These are phyloP conservation scores for Platycheirus rosarum DNA, from an alignment of 2,888 invertebrate genomes.

Conservation along the genomic window DNA sequence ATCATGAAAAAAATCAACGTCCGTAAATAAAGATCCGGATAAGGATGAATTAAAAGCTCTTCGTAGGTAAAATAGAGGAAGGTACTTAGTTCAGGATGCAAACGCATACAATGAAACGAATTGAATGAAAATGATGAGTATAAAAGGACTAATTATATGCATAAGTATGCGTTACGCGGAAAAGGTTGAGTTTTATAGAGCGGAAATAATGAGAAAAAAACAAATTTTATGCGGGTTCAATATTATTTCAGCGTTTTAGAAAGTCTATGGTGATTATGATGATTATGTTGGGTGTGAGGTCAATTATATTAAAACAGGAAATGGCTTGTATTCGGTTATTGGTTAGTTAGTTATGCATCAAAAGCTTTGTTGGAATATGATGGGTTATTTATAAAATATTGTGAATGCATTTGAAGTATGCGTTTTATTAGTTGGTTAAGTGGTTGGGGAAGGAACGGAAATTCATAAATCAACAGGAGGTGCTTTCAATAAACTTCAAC, in stretches of 20 bases:
- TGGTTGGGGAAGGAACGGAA: background rate
- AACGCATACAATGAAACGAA: conserved; percentile 36
- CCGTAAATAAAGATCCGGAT: conserved; percentile 21
- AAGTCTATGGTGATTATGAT: background rate
- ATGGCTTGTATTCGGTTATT: conserved; percentile 44
- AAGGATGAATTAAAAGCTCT: background rate
- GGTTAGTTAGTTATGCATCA: conserved; percentile 61
- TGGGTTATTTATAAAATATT: conserved; percentile 47
- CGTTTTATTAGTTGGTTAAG: too few relatives aligned
- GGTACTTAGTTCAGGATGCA: conserved; percentile 31
- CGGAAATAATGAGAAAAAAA: conserved; percentile 53
- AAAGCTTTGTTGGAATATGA: conserved; percentile 43
- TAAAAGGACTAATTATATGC: conserved; percentile 62
- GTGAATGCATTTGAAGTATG: background rate
- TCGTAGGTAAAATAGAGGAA: conserved; percentile 1
- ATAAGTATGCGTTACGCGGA: background rate
- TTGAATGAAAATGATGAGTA: conserved; percentile 51
- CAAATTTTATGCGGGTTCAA: background rate
- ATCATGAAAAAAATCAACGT: conserved; percentile 62
- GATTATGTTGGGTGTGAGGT: conserved; percentile 3
- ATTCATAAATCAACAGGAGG: background rate
- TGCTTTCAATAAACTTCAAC: background rate
- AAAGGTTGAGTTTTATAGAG: conserved; percentile 61
- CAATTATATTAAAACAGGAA: conserved; percentile 37
- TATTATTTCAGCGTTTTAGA: conserved; percentile 36